A percentile compares a stretch with the other conserved stretches of the same genome.
phyloP scores from a whole-genome alignment of 2,888 invertebrate species.

The Netelia inedita region DNA sequence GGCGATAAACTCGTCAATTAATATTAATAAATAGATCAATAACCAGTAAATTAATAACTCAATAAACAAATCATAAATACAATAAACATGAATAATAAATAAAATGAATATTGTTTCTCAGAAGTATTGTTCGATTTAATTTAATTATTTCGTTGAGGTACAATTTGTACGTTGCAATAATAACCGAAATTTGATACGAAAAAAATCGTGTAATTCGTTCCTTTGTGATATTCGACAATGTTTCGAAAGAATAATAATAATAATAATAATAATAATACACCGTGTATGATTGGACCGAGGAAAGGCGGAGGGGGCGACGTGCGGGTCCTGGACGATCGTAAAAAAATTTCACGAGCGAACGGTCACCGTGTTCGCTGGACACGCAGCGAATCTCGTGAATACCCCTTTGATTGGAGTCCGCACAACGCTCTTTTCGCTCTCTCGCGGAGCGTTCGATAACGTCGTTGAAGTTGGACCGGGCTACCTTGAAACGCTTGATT shows the following conservation, averaged over 20 bases:
- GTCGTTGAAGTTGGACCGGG: conserved; percentile 55
- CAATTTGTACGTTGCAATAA: neutral
- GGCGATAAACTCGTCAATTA: too few species aligned
- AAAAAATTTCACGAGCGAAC: conserved; percentile 52
- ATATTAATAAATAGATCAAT: too few species aligned
- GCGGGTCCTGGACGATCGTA: conserved; percentile 42
- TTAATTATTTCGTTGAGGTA: neutral
- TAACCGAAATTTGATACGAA: neutral
- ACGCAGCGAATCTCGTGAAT: conserved; percentile 56
- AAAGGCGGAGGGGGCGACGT: neutral
- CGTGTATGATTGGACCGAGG: neutral
- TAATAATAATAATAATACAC: conserved; percentile 4
- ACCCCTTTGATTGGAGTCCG: conserved; percentile 67
- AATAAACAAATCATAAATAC: too few species aligned
- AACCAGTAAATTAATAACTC: too few species aligned
- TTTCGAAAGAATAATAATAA: neutral
- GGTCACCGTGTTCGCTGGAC: conserved; percentile 7
- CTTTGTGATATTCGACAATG: neutral
- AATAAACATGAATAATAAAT: too few species aligned
- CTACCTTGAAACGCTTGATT: conserved; percentile 53
- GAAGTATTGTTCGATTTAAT: neutral
- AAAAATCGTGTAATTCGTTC: neutral
- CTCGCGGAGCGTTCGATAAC: conserved; percentile 48
- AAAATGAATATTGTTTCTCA: too few species aligned
- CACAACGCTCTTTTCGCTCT: conserved; percentile 46